These are phyloP conservation scores for Calypte anna DNA, from an alignment of 2,113 vertebrate species.

Conservation along the genomic window DNA sequence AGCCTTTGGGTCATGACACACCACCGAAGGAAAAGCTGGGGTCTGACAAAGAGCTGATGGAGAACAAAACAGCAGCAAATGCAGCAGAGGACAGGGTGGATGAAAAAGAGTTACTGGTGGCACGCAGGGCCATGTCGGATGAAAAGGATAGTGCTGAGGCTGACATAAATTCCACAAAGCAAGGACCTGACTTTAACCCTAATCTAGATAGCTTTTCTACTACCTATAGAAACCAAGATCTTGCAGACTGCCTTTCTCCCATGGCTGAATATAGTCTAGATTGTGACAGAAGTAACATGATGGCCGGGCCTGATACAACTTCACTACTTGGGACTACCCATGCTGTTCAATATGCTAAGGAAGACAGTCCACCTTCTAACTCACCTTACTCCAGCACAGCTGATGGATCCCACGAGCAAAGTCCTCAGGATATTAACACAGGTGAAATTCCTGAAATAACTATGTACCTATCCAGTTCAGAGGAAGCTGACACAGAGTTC, in stretches of 20 bases:
- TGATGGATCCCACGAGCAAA: neutral
- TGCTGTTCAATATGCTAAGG: neutral
- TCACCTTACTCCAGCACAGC: neutral
- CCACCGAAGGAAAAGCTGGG: neutral
- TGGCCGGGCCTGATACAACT: neutral
- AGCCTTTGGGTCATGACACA: neutral
- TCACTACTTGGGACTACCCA: neutral
- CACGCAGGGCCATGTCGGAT: neutral
- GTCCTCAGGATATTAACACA: neutral
- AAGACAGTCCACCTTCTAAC: neutral
- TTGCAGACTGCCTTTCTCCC: neutral
- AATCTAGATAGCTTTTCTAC: neutral
- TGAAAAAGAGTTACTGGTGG: neutral
- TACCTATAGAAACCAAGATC: neutral
- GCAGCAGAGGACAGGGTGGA: neutral
- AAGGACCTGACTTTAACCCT: neutral
- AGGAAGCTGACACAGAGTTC: conserved; percentile 26
- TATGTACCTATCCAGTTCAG: conserved; percentile 30
- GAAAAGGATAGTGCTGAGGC: neutral
- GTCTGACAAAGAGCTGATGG: neutral
- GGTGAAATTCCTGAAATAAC: conserved; percentile 42
- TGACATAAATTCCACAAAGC: neutral
- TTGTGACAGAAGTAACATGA: neutral
- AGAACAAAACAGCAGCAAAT: neutral
- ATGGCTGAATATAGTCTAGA: neutral